Evolutionary conservation across 2,113 vertebrate species (phyloP), one percentile per base, ranked within the genome.

Genomic region (Hemibagrus wyckioides): DNA sequence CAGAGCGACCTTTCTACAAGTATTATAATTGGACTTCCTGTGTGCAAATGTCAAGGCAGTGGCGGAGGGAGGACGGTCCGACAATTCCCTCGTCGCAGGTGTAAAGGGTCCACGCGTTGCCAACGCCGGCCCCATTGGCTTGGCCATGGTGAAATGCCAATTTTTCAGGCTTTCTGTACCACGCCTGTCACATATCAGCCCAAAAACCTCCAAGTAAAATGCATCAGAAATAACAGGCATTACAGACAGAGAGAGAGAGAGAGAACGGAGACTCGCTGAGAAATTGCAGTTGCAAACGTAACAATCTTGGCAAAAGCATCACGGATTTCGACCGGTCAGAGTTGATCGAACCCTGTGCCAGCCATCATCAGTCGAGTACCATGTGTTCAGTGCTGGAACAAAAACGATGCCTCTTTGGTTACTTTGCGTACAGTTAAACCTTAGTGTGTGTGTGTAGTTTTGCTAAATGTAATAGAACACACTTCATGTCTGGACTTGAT

Each of bases 31-130:
- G 83, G 89, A 88, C 92, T 92, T 93, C 87, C 67, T 79, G 88
- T 87, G 85, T 88, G 81, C 88, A 93, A 94, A 94, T 94, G 93
- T 93, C 92, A 94, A 59, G 81, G 87, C 82, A 85, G 89, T 69
- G 90, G 88, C 85, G 90, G 92, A 92, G 93, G 90, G 92, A 92
- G 93, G 82, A 83, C 41, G 33, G 92, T 90, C 28, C 44, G 91
- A 92, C 52, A 61, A 69, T 82, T 41, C 56, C 33, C 39, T 10
- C 13, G 14, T 48, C n/a, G 21, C 39, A 44, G 65, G 85, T 33
- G 17, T n/a, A 54, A 69, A 84, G 76, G 63, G 63, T 87, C 67
- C 65, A 33, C n/a, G 48, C 65, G 23, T 50, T 15, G 7, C 80
- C 65, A 59, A 39, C 36, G n/a, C 56, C 57, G 6, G 80, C 41